A percentile compares a stretch with the other conserved stretches of the same genome.
Evolutionary conservation across 1,140 invertebrate genomes (phyloP).

Genomic region (Drosophila simulans): DNA sequence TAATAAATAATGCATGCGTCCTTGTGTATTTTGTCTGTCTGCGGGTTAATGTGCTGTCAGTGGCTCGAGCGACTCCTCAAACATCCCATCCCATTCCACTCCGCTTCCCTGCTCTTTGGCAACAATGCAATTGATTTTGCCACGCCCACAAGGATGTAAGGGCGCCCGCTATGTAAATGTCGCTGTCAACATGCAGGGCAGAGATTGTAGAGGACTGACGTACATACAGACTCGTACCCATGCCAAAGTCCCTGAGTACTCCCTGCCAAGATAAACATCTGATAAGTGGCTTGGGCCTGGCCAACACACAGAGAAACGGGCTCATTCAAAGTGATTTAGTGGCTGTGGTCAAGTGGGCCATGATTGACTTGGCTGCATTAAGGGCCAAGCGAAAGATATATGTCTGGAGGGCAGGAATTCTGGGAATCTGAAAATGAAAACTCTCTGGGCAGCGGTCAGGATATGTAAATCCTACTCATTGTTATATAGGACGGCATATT

Average conservation of each 20-base stretch:
- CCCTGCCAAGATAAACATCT: conserved; percentile 72
- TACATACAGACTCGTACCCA: background rate
- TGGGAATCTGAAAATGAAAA: conserved; percentile 39
- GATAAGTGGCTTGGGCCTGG: conserved; percentile 59
- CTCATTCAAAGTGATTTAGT: conserved; percentile 76
- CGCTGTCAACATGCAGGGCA: conserved; percentile 65
- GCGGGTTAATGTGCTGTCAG: conserved; percentile 77
- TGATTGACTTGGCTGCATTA: conserved; percentile 66
- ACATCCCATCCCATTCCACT: background rate
- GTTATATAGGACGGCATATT: too few relatives aligned
- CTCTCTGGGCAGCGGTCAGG: background rate
- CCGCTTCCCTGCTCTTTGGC: conserved; percentile 15
- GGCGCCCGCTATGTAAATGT: conserved; percentile 66
- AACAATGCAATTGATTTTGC: conserved; percentile 77
- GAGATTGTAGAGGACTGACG: conserved; percentile 43
- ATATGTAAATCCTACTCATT: conserved; percentile 1
- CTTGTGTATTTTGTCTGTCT: conserved; percentile 66
- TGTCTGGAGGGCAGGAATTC: conserved; percentile 13
- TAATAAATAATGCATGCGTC: conserved; percentile 81
- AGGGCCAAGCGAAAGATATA: conserved; percentile 54
- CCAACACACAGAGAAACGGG: conserved; percentile 35
- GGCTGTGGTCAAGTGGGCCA: conserved; percentile 73
- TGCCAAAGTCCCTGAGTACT: conserved; percentile 44
- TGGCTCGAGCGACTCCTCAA: conserved; percentile 21
- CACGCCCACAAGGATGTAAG: conserved; percentile 13